Conservation (phyloP, 2,888 invertebrate species). For the Hesperia comma region DNA sequence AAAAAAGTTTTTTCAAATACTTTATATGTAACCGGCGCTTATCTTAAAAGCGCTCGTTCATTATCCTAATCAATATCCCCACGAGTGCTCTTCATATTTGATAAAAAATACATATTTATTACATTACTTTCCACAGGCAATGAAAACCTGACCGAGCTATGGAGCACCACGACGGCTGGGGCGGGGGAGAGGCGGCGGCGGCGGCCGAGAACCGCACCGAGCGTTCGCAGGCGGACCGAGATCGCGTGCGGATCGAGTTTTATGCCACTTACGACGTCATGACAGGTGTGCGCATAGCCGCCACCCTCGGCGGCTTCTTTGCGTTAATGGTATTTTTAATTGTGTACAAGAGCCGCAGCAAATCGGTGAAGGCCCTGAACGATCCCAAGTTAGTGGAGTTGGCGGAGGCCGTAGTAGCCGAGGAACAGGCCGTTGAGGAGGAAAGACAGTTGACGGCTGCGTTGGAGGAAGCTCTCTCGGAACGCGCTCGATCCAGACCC, state of each 20-base stretch:
- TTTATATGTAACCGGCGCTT: slow-evolving; percentile 42
- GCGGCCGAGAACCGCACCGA: slow-evolving; percentile 70
- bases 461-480: slow-evolving; percentile 85
- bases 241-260: slow-evolving; percentile 90
- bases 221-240: slow-evolving; percentile 82
- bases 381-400: slow-evolving; percentile 92
- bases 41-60: slow-evolving; percentile 40
- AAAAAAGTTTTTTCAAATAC: not conserved
- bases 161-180: slow-evolving; percentile 77
- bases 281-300: slow-evolving; percentile 96
- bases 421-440: slow-evolving; percentile 87
- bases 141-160: slow-evolving; percentile 78
- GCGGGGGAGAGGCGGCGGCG: slow-evolving; percentile 62
- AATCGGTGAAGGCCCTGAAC: slow-evolving; percentile 88
- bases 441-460: slow-evolving; percentile 90
- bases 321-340: slow-evolving; percentile 95
- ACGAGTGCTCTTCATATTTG: not conserved
- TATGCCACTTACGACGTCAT: slow-evolving; percentile 96
- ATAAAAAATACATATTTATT: slow-evolving; percentile 26
- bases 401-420: slow-evolving; percentile 89
- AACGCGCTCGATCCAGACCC: slow-evolving; percentile 77
- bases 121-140: slow-evolving; percentile 69
- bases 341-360: slow-evolving; percentile 94
- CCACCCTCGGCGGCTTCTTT: slow-evolving; percentile 95
- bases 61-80: slow-evolving; percentile 19